Percentiles rank a stretch among this genome's conserved stretches.
Conservation (phyloP, 2,113 vertebrate species). For the Lasiurus borealis region DNA sequence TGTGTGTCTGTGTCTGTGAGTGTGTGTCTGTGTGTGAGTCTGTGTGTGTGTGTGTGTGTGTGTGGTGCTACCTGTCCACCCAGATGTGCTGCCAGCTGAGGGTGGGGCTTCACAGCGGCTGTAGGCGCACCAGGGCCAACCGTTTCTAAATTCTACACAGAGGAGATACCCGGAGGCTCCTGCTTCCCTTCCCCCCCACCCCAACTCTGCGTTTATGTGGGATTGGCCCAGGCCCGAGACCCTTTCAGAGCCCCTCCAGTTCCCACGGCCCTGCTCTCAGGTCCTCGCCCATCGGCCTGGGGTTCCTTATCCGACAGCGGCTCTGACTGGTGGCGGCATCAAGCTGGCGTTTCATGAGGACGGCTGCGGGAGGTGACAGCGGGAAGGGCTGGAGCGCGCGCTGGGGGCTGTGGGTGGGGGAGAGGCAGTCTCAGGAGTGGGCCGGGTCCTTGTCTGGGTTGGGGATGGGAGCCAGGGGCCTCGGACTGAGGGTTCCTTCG, state of each 20-base stretch:
- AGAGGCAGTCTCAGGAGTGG: rapidly evolving
- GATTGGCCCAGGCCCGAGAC: neutral
- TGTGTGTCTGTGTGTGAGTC: no score
- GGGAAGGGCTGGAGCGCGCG: neutral
- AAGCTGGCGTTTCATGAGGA: neutral
- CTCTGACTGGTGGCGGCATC: neutral
- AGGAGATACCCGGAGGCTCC: neutral
- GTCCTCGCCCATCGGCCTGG: neutral
- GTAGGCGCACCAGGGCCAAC: neutral
- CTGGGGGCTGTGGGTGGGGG: neutral
- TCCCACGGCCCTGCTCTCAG: neutral
- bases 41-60: neutral
- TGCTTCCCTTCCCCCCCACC: neutral
- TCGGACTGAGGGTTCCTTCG: conserved; percentile 29
- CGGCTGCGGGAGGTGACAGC: neutral
- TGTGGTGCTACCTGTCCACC: no score
- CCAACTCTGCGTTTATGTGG: neutral
- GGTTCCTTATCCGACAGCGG: neutral
- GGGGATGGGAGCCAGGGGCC: conserved; percentile 53
- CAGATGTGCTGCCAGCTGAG: rapidly evolving
- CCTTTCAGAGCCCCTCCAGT: neutral
- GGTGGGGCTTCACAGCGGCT: neutral
- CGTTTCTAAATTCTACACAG: neutral
- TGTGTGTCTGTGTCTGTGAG: no score
- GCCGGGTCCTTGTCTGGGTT: neutral